phyloP scores from a whole-genome alignment of 1,140 invertebrate genomes.

The Drosophila lacertosa region DNA sequence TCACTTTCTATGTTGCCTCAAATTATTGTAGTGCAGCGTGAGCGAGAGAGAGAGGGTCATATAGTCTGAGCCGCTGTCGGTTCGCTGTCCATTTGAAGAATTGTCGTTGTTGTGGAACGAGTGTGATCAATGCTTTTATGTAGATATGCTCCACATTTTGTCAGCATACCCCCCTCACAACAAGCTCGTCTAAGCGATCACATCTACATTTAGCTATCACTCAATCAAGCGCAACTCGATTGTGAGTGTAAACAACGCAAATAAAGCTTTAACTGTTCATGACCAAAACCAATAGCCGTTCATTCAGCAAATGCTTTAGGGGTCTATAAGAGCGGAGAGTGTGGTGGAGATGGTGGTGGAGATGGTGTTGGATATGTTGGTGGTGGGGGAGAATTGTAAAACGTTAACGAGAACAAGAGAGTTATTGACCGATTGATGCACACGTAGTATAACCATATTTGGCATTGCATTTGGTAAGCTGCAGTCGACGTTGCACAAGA shows the following conservation, averaged over 20 bases:
- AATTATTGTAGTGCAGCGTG: slow-evolving; percentile 2
- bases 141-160: slow-evolving; percentile 1
- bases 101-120: slow-evolving; percentile 26
- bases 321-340: not conserved
- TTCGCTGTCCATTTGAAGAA: slow-evolving; percentile 14
- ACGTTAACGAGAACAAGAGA: slow-evolving; percentile 23
- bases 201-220: slow-evolving; percentile 36
- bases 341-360: too few relatives aligned
- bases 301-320: slow-evolving; percentile 8
- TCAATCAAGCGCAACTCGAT: slow-evolving; percentile 19
- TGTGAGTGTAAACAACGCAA: slow-evolving; percentile 4
- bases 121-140: slow-evolving; percentile 11
- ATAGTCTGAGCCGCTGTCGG: slow-evolving; percentile 10
- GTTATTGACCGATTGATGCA: slow-evolving; percentile 50
- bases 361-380: too few relatives aligned
- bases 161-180: not conserved
- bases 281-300: slow-evolving; percentile 10
- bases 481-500: too few relatives aligned
- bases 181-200: slow-evolving; percentile 11
- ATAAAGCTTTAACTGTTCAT: slow-evolving; percentile 7
- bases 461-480: slow-evolving; percentile 72
- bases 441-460: slow-evolving; percentile 71
- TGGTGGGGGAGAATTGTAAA: not conserved
- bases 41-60: not conserved
- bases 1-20: slow-evolving; percentile 45